Base-by-base conservation (phyloP, 2,797 vertebrate species). In the Poecilia wingei region DNA sequence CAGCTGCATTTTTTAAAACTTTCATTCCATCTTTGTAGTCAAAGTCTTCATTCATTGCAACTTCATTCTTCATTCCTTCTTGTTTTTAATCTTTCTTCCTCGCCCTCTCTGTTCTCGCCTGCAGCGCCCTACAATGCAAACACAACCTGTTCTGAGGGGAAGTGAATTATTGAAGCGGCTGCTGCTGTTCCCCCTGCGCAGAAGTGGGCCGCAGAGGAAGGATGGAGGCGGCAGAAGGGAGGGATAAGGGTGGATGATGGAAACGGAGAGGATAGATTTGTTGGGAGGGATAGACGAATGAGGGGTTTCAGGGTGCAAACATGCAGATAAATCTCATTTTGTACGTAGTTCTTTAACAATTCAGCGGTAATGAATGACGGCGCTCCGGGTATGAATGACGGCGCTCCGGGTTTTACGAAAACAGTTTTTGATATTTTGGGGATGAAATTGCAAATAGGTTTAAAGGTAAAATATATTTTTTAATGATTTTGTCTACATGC, bases 151-250 rank as follows among this genome's bases (percentile, higher is more conserved):
- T 94, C 93, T 82, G 89, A 91, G 91, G 92, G 88, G 82, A 88
- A 89, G 90, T 95, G 92, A 95, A 95, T 95, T 92, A 95, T 95
- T 95, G 91, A 95, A 94, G 86, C 78, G 13, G 70, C 84, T 77
- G 90, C 84, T 86, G 92, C 92, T 87, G 71, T 92, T 89, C 87
- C 90, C 89, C 88, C 83, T 78, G 88, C 86, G 92, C 88, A 89
- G 87, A 93, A 93, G 88, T 93, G 88, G 92, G 90, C 89, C 79
- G 86, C 84, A 84, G 87, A 87, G 91, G 87, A 89, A 87, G 85
- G 86, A 90, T 82, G 77, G 85, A 90, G 86, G 69, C 86, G 82
- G 78, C 1, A 45, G 79, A n/a, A 85, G 80, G 80, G 82, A 83
- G 68, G 81, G 79, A 78, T 41, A 75, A 83, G 78, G 81, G 68